These are phyloP conservation scores for Diabrotica balteata DNA, from an alignment of 2,888 invertebrate species.

Conservation along the genomic window DNA sequence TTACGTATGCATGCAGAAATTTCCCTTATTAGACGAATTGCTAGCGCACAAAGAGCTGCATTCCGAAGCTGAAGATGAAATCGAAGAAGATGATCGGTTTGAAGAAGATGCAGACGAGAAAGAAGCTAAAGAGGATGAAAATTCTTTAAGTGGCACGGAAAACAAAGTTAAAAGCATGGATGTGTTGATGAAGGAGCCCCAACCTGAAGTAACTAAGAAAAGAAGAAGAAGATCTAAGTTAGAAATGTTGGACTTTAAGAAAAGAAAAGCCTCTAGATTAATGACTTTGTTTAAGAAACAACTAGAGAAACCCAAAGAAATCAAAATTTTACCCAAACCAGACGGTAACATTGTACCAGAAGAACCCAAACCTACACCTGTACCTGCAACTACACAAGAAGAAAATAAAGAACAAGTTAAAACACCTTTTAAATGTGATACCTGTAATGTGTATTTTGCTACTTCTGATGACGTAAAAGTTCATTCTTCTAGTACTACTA, in stretches of 20 bases:
- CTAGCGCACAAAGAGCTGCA: constrained; percentile 28
- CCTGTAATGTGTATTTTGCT: constrained; percentile 40
- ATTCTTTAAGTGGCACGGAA: constrained; percentile 1
- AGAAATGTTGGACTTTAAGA: too few relatives aligned
- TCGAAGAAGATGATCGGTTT: constrained; percentile 30
- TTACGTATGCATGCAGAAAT: constrained; percentile 37
- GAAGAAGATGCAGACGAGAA: constrained; percentile 22
- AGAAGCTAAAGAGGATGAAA: constrained; percentile 1
- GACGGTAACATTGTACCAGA: neutral
- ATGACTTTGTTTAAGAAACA: too few relatives aligned
- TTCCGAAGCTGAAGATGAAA: constrained; percentile 15
- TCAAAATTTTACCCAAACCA: neutral
- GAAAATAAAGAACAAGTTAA: constrained; percentile 15
- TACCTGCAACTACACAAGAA: neutral
- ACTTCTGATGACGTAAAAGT: constrained; percentile 38
- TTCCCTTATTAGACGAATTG: constrained; percentile 19
- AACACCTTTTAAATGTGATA: constrained; percentile 41
- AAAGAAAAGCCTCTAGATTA: too few relatives aligned
- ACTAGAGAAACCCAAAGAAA: constrained; percentile 7
- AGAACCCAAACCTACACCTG: neutral
- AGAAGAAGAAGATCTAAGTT: too few relatives aligned
- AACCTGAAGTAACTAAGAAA: too few relatives aligned
- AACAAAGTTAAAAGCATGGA: constrained; percentile 25
- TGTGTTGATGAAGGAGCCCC: constrained; percentile 7
- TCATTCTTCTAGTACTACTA: constrained; percentile 23